Percentiles rank a stretch among this genome's conserved stretches.
Evolutionary conservation across 2,888 invertebrate species (phyloP).

Genomic region (Limnephilus marmoratus): DNA sequence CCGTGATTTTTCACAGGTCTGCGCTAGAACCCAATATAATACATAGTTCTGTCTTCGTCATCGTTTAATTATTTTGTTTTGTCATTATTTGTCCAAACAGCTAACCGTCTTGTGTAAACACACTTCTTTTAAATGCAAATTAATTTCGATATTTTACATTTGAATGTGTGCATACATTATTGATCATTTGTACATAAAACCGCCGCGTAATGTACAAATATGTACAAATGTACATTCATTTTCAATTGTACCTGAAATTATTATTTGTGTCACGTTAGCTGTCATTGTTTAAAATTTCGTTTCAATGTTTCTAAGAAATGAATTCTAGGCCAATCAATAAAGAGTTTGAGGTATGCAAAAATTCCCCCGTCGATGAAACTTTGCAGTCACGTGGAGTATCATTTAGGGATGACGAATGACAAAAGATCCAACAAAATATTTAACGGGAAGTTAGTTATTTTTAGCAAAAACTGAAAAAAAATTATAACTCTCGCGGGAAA

Average conservation of each 20-base stretch:
- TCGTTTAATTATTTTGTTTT: background rate
- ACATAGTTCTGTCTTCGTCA: background rate
- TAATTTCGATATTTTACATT: background rate
- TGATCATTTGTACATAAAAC: background rate
- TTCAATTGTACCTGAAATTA: background rate
- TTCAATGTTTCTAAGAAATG: background rate
- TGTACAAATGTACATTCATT: background rate
- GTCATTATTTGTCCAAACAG: background rate
- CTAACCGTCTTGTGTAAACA: background rate
- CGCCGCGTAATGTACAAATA: background rate
- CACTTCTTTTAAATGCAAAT: constrained; percentile 4
- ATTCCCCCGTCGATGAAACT: too few relatives aligned
- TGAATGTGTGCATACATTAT: background rate
- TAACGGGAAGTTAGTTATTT: too few relatives aligned
- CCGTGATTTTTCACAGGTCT: too few relatives aligned
- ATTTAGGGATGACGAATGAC: too few relatives aligned
- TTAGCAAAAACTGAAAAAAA: too few relatives aligned
- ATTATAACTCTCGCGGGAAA: too few relatives aligned
- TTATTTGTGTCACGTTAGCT: background rate
- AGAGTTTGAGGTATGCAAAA: too few relatives aligned
- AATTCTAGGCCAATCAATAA: too few relatives aligned
- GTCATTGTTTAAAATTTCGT: background rate
- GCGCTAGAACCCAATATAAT: too few relatives aligned
- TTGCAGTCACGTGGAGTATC: too few relatives aligned
- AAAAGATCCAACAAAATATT: too few relatives aligned